Conservation (phyloP, 1,140 invertebrate species). For the Papilio polyxenes region DNA sequence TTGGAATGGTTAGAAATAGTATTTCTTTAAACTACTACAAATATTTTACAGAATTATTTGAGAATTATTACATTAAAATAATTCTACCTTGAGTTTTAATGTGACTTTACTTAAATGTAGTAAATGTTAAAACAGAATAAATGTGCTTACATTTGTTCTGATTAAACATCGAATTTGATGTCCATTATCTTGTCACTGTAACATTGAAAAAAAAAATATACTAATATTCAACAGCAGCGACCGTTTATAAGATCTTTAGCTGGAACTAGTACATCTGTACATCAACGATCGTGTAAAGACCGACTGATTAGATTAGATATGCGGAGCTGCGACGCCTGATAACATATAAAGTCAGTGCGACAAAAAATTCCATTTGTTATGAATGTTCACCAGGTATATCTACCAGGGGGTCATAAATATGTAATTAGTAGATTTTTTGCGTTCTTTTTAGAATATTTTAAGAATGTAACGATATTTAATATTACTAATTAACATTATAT, state of each 20-base stretch:
- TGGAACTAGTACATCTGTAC: conserved; percentile 14
- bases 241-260: neutral
- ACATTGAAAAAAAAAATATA: neutral
- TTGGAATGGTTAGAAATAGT: neutral
- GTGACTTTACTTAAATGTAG: neutral
- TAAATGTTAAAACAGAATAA: neutral
- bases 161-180: conserved; percentile 2
- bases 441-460: neutral
- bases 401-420: conserved; percentile 18
- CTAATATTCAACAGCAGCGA: neutral
- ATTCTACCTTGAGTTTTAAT: neutral
- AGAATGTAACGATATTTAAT: neutral
- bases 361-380: conserved; percentile 30
- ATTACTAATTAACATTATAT: neutral
- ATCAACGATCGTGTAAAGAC: conserved; percentile 11
- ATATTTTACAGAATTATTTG: too few species aligned
- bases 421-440: neutral
- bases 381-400: neutral
- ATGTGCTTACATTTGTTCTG: neutral
- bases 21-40: neutral
- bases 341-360: neutral
- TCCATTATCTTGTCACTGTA: neutral
- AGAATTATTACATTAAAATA: neutral
- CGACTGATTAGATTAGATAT: conserved; percentile 36
- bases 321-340: neutral